These are phyloP conservation scores for Griposia aprilina DNA, from an alignment of 2,888 invertebrate genomes.

Conservation along the genomic window DNA sequence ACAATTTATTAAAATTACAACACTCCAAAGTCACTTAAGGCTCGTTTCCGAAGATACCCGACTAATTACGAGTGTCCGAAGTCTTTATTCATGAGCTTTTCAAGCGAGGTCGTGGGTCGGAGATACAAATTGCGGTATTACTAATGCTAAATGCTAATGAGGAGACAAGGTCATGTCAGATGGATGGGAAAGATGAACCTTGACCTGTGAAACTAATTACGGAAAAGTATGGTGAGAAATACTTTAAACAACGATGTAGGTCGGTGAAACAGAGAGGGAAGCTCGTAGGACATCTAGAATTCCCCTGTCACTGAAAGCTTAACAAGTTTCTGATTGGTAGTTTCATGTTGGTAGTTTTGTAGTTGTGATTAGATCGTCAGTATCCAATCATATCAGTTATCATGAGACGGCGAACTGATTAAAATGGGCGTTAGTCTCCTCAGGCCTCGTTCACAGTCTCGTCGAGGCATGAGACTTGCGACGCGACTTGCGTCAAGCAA, in stretches of 20 bases:
- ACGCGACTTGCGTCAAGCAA: not conserved
- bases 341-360: slow-evolving; percentile 4
- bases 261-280: slow-evolving; percentile 5
- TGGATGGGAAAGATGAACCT: slow-evolving; percentile 15
- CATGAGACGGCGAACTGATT: not conserved
- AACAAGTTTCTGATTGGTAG: slow-evolving; percentile 1
- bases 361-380: not conserved
- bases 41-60: slow-evolving; percentile 37
- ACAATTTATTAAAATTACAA: slow-evolving; percentile 24
- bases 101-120: slow-evolving; percentile 15
- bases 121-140: slow-evolving; percentile 50
- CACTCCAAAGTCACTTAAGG: slow-evolving; percentile 22
- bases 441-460: not conserved
- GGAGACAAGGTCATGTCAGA: slow-evolving; percentile 42
- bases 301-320: not conserved
- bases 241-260: not conserved
- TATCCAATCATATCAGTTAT: not conserved
- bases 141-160: slow-evolving; percentile 51
- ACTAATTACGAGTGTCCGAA: slow-evolving; percentile 42
- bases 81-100: slow-evolving; percentile 51
- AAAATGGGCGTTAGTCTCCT: not conserved
- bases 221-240: slow-evolving; percentile 9
- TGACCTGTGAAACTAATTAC: slow-evolving; percentile 17
- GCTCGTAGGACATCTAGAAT: not conserved
- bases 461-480: not conserved